A percentile compares a stretch with the other conserved stretches of the same genome.
These are phyloP conservation scores for Sabellastarte sp. DNA, from an alignment of 2,888 invertebrate genomes.

Conservation along the genomic window DNA sequence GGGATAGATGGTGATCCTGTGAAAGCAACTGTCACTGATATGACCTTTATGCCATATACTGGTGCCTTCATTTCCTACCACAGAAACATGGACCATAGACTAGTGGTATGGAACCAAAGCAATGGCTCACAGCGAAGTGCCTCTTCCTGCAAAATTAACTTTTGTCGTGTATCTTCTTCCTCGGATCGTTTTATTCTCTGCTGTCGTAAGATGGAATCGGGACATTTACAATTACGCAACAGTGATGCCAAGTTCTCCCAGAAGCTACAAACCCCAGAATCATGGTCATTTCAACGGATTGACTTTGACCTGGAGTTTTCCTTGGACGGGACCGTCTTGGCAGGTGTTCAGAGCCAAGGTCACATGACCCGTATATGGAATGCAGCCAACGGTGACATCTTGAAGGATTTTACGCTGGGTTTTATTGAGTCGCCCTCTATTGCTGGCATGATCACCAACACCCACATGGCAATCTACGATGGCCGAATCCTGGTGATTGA, in stretches of 20 bases:
- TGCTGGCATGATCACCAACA: conserved; percentile 29
- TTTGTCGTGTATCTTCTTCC: conserved; percentile 18
- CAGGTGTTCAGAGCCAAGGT: conserved; percentile 17
- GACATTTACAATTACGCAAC: conserved; percentile 20
- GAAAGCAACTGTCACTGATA: conserved; percentile 13
- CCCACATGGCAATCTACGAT: conserved; percentile 23
- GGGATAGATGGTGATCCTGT: not conserved
- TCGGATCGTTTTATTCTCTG: conserved; percentile 27
- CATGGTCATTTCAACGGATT: conserved; percentile 13
- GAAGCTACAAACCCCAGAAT: not conserved
- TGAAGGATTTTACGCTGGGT: conserved; percentile 18
- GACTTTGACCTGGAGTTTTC: conserved; percentile 26
- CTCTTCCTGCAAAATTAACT: conserved; percentile 10
- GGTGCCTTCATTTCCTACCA: conserved; percentile 25
- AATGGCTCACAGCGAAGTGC: conserved; percentile 16
- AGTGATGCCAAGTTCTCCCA: conserved; percentile 17
- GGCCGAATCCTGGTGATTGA: conserved; percentile 18
- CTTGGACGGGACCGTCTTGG: conserved; percentile 27
- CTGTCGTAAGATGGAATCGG: not conserved
- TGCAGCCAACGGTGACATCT: conserved; percentile 28
- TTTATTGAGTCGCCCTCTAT: conserved; percentile 10
- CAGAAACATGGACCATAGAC: conserved; percentile 4
- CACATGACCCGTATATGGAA: conserved; percentile 27
- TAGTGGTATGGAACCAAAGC: conserved; percentile 24
- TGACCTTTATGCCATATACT: conserved; percentile 22